A percentile compares a stretch with the other conserved stretches of the same genome.
Conservation (phyloP, 2,888 invertebrate species). For the Tachina lurida region DNA sequence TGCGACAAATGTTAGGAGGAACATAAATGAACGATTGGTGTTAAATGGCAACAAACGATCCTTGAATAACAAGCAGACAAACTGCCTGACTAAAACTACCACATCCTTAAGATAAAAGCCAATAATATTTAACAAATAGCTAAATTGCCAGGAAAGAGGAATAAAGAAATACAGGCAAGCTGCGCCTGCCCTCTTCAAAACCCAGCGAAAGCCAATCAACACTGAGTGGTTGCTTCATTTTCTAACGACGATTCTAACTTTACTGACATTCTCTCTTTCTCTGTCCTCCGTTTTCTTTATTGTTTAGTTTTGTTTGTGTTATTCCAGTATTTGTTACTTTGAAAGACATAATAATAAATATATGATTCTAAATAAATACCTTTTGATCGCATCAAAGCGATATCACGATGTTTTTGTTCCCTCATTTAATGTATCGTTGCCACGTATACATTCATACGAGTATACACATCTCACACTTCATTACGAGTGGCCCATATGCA, state of each 20-base stretch:
- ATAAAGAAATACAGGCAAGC: slow-evolving; percentile 43
- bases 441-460: slow-evolving; percentile 25
- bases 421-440: slow-evolving; percentile 25
- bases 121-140: slow-evolving; percentile 55
- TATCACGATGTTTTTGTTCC: slow-evolving; percentile 24
- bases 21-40: slow-evolving; percentile 64
- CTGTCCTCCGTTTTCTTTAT: slow-evolving; percentile 13
- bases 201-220: slow-evolving; percentile 46
- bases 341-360: slow-evolving; percentile 47
- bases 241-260: slow-evolving; percentile 32
- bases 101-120: slow-evolving; percentile 65
- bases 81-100: slow-evolving; percentile 32
- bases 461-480: slow-evolving; percentile 12
- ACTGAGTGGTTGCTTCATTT: slow-evolving; percentile 24
- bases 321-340: slow-evolving; percentile 13
- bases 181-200: slow-evolving; percentile 58
- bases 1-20: slow-evolving; percentile 60
- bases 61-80: slow-evolving; percentile 40
- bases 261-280: slow-evolving; percentile 1
- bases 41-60: slow-evolving; percentile 67
- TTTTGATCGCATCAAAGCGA: slow-evolving; percentile 63
- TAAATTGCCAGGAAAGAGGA: background rate
- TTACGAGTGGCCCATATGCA: slow-evolving; percentile 52
- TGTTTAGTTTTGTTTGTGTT: slow-evolving; percentile 48
- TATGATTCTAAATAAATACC: slow-evolving; percentile 62